phyloP scores from a whole-genome alignment of 2,888 invertebrate genomes.

The Ceraclea dissimilis region DNA sequence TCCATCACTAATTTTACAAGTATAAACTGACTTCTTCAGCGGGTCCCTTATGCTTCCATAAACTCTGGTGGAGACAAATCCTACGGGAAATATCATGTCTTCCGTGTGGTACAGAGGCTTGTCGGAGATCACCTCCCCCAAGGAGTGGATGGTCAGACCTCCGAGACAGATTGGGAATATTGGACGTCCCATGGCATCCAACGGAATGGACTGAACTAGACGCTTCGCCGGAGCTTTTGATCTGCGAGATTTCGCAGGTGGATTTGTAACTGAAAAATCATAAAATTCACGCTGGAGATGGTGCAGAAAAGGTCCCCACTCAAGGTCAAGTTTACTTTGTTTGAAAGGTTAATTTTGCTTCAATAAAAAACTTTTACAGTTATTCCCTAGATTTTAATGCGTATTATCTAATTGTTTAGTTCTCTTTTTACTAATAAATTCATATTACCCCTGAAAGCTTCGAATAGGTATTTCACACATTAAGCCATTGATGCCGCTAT shows the following conservation, averaged over 20 bases:
- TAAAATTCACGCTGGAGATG: background rate
- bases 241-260: conserved; percentile 27
- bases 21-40: conserved; percentile 63
- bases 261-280: conserved; percentile 27
- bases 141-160: conserved; percentile 62
- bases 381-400: no score
- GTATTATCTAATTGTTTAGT: no score
- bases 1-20: conserved; percentile 72
- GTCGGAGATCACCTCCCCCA: conserved; percentile 67
- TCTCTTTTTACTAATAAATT: no score
- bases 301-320: no score
- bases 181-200: conserved; percentile 59
- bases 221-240: conserved; percentile 23
- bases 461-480: no score
- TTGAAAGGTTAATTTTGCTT: no score
- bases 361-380: no score
- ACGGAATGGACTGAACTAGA: conserved; percentile 24
- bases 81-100: conserved; percentile 68
- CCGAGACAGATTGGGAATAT: conserved; percentile 66
- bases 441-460: no score
- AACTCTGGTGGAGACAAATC: conserved; percentile 67
- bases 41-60: conserved; percentile 67
- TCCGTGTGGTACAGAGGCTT: conserved; percentile 61
- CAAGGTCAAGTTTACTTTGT: no score
- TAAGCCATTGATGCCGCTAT: no score